Evolutionary conservation across 2,113 vertebrate species (phyloP).

Genomic region (Chrysochloris asiatica): DNA sequence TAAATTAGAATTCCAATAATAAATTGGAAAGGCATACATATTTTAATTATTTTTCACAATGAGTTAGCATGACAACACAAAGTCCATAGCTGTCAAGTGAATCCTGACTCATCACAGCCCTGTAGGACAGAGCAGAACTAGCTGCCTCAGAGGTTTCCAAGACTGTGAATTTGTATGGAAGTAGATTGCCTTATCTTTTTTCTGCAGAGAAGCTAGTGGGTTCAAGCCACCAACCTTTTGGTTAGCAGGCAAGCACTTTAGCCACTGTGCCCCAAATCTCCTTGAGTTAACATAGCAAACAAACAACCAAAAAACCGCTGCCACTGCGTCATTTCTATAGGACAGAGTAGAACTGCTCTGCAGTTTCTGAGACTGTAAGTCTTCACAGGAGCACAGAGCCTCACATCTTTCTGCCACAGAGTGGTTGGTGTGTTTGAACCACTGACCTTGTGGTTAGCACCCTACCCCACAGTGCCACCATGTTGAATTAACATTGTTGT

Average conservation of each 20-base stretch:
- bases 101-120: background rate
- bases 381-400: background rate
- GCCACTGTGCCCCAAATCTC: background rate
- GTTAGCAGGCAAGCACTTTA: background rate
- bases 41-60: conserved; percentile 36
- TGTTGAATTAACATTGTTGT: background rate
- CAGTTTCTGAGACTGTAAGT: background rate
- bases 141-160: background rate
- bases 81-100: background rate
- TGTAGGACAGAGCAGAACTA: background rate
- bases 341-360: background rate
- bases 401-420: background rate
- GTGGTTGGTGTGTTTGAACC: background rate
- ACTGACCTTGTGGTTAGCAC: background rate
- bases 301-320: background rate
- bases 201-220: background rate
- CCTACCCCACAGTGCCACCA: background rate
- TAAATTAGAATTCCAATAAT: background rate
- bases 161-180: background rate
- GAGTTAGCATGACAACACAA: background rate
- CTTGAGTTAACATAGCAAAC: background rate
- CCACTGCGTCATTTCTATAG: background rate
- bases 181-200: background rate
- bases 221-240: background rate
- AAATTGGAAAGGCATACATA: background rate